Percentiles rank a stretch among this genome's conserved stretches.
phyloP scores from a whole-genome alignment of 2,797 vertebrate species.

The Cephalopachus bancanus region DNA sequence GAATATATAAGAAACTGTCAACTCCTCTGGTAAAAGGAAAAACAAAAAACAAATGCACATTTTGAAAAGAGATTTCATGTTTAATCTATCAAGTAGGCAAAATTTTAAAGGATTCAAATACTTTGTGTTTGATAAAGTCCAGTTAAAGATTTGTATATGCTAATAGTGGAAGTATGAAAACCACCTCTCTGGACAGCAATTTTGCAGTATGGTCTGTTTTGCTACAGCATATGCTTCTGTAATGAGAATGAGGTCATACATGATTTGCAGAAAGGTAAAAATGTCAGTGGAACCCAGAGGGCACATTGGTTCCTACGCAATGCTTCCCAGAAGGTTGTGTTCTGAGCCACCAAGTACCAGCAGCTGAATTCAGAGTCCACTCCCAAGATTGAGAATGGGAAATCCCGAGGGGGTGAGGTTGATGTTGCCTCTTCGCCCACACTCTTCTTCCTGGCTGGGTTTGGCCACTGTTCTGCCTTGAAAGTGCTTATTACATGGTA shows the following conservation, averaged over 20 bases:
- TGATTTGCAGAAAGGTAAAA: neutral
- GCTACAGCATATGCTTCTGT: neutral
- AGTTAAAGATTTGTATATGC: neutral
- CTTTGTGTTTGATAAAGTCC: neutral
- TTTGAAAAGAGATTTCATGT: neutral
- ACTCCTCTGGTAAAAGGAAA: neutral
- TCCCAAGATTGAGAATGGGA: neutral
- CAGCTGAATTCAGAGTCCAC: neutral
- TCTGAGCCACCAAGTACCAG: neutral
- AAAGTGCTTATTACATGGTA: neutral
- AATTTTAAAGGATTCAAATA: neutral
- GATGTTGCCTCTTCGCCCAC: fast-evolving
- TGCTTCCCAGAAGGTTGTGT: neutral
- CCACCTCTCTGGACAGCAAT: neutral
- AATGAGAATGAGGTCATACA: neutral
- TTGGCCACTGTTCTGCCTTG: neutral
- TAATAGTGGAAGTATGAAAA: neutral
- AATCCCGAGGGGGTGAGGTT: fast-evolving
- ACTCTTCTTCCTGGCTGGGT: too few species aligned
- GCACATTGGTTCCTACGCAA: neutral
- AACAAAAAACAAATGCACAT: neutral
- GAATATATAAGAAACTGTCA: neutral
- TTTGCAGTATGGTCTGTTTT: neutral
- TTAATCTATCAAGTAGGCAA: neutral
- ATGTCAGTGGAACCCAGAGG: neutral